Evolutionary conservation across 2,113 vertebrate genomes (phyloP), one percentile per base, ranked within the genome.

Genomic region (Malurus melanocephalus): DNA sequence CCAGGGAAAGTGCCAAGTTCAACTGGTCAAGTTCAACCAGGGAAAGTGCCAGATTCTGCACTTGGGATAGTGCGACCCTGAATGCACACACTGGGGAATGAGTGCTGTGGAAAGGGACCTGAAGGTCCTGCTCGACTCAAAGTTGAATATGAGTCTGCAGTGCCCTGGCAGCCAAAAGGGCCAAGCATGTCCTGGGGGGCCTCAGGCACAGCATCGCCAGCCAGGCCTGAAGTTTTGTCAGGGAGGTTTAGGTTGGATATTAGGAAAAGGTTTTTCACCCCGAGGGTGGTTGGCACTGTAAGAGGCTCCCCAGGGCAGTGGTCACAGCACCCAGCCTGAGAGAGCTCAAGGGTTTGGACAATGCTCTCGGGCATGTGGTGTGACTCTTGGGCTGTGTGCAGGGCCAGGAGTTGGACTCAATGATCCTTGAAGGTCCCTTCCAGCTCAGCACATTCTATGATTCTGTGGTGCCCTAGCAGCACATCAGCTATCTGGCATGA

Each of bases 321-420:
- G 38, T 10, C 53, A 52, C 26, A 67, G 21, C 26, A 66, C 26
- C 27, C 66, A 75, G 5, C 45, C 32, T 35, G 45, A 14, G 2
- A 75, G 32, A 59, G 17, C 4, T 59, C 26, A 67, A 1, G 2
- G 0, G 0, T 43, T 75, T 26, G 32, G 62, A 65, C 30, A 30
- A 12, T 13, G 43, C 33, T 56, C 60, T 38, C 38, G 43, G 32
- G 45, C 45, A 59, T 32, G 15, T 0, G 26, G 14, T 52, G 21
- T 32, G 53, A 67, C 53, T 52, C 32, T 32, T 59, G 38, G 32
- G 38, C 18, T 6, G 26, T 38, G 17, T 52, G 27, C 46, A n/a
- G 27, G 32, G 38, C 11, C 32, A 67, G 38, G 33, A 59, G 21
- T 14, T 59, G 52, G 26, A 75, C 32, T 52, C 21, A 13, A 43